These are phyloP conservation scores for Podiceps cristatus DNA, from an alignment of 2,113 vertebrate genomes.

Conservation along the genomic window DNA sequence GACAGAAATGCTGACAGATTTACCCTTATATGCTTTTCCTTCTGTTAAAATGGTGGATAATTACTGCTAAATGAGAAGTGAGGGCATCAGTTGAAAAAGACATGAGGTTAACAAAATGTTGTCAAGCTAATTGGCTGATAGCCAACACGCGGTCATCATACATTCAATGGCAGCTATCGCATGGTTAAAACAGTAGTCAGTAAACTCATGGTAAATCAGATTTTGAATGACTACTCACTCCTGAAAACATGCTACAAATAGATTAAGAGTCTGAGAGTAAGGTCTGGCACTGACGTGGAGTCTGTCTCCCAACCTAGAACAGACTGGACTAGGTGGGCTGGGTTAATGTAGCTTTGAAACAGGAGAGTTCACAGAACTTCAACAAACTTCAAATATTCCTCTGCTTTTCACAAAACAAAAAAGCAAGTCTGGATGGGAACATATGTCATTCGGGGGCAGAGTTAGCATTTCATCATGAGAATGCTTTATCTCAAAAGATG, in stretches of 20 bases:
- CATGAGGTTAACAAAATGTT: background rate
- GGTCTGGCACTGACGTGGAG: background rate
- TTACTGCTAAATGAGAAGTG: background rate
- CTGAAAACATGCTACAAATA: background rate
- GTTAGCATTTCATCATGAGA: background rate
- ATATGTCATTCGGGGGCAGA: rapidly evolving
- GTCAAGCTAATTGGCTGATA: background rate
- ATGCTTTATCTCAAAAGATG: background rate
- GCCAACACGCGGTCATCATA: rapidly evolving
- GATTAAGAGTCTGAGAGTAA: background rate
- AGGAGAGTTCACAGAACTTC: background rate
- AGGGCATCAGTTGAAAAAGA: background rate
- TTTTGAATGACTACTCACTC: background rate
- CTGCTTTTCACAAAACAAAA: background rate
- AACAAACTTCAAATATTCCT: background rate
- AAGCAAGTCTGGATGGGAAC: background rate
- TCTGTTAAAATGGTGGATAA: background rate
- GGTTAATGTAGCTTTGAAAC: background rate
- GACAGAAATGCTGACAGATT: background rate
- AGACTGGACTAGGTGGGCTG: background rate
- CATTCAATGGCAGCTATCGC: background rate
- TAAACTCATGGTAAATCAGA: background rate
- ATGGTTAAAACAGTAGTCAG: background rate
- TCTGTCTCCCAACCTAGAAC: background rate
- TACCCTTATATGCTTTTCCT: background rate